phyloP scores from a whole-genome alignment of 2,888 invertebrate genomes.

The Metopia argyrocephala region DNA sequence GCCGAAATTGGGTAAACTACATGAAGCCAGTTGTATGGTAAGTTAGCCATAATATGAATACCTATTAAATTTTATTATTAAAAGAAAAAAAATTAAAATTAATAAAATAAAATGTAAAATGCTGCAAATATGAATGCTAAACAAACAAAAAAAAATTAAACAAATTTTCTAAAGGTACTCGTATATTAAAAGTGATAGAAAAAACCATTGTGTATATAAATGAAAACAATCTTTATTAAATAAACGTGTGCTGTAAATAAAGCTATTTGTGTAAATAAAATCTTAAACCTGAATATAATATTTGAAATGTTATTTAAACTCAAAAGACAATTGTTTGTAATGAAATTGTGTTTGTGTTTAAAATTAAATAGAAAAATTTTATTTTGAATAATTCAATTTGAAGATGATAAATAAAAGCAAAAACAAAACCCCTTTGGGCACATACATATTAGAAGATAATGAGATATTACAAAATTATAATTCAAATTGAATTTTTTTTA shows the following conservation, averaged over 20 bases:
- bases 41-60: constrained; percentile 78
- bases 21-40: constrained; percentile 98
- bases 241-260: constrained; percentile 68
- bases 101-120: constrained; percentile 47
- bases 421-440: too few relatives aligned
- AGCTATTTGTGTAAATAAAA: constrained; percentile 66
- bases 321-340: neutral
- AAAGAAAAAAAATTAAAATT: neutral
- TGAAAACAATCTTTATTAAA: constrained; percentile 39
- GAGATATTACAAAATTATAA: neutral
- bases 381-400: constrained; percentile 18
- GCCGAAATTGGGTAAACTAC: constrained; percentile 95
- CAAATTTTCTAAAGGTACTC: constrained; percentile 40
- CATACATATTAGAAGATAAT: neutral
- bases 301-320: neutral
- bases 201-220: constrained; percentile 35
- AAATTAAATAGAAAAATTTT: neutral
- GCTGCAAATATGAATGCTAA: constrained; percentile 54
- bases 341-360: constrained; percentile 18
- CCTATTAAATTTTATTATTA: neutral
- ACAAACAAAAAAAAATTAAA: constrained; percentile 23
- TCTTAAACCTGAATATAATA: neutral
- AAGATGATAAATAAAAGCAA: neutral
- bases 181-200: constrained; percentile 13
- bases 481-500: constrained; percentile 24